Percentiles rank a stretch among this genome's conserved stretches.
phyloP scores from a whole-genome alignment of 1,140 invertebrate species.

The Cotesia typhae region DNA sequence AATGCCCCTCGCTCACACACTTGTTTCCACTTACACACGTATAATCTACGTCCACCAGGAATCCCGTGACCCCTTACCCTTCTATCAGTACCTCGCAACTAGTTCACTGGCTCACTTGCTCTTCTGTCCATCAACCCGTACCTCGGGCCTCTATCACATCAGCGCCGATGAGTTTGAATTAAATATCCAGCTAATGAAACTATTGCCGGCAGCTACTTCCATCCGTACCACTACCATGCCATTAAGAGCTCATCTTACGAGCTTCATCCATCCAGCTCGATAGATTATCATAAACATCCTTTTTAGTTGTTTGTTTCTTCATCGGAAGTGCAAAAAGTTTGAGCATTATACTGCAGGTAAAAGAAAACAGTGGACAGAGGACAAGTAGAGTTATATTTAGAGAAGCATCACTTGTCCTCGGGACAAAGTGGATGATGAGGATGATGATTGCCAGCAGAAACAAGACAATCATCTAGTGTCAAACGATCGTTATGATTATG shows the following conservation, averaged over 20 bases:
- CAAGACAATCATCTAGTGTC: slow-evolving; percentile 16
- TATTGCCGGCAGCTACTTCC: slow-evolving; percentile 30
- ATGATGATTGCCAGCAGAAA: slow-evolving; percentile 15
- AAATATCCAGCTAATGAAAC: slow-evolving; percentile 57
- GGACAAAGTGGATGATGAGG: slow-evolving; percentile 16
- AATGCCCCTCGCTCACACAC: slow-evolving; percentile 19
- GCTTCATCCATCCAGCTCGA: not conserved
- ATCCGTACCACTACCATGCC: not conserved
- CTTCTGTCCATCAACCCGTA: not conserved
- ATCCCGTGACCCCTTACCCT: slow-evolving; percentile 1
- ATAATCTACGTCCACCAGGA: not conserved
- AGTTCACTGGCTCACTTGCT: slow-evolving; percentile 37
- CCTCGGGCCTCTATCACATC: slow-evolving; percentile 39
- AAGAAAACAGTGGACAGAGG: too few species aligned
- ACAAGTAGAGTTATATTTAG: too few species aligned
- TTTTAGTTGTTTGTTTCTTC: too few species aligned
- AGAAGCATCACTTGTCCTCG: not conserved
- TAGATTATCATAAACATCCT: too few species aligned
- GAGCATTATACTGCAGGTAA: too few species aligned
- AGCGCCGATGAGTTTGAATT: slow-evolving; percentile 54
- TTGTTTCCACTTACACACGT: too few species aligned
- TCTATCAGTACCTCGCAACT: slow-evolving; percentile 32
- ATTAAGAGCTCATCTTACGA: too few species aligned
- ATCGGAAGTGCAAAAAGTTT: too few species aligned
- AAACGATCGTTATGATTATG: not conserved